Evolutionary conservation across 2,888 invertebrate genomes (phyloP).

Genomic region (Dynastes grantii): DNA sequence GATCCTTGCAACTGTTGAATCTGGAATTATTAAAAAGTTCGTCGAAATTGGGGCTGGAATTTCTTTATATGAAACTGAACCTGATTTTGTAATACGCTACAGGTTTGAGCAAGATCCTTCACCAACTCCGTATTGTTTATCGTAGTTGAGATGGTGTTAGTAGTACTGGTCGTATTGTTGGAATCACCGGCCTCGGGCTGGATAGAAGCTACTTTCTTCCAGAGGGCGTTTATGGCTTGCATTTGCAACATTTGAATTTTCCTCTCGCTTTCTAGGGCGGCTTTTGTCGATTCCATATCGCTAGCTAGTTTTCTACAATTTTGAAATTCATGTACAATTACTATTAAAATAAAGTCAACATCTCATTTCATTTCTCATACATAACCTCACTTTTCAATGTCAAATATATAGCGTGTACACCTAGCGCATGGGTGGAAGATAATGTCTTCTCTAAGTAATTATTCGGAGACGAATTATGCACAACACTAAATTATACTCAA

Average conservation of each 20-base stretch:
- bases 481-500: no score
- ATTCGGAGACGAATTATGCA: no score
- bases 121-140: conserved; percentile 77
- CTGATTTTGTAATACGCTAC: conserved; percentile 82
- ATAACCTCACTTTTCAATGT: no score
- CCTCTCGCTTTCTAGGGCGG: conserved; percentile 87
- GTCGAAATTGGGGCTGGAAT: not conserved
- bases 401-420: no score
- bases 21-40: conserved; percentile 66
- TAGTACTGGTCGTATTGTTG: not conserved
- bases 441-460: no score
- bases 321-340: not conserved
- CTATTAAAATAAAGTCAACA: no score
- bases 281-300: conserved; percentile 90
- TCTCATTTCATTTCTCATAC: no score
- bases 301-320: conserved; percentile 80
- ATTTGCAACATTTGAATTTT: conserved; percentile 90
- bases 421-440: no score
- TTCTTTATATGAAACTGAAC: conserved; percentile 61
- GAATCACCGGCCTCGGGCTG: conserved; percentile 69
- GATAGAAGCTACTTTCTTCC: conserved; percentile 88
- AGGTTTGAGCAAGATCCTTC: conserved; percentile 83
- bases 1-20: conserved; percentile 86
- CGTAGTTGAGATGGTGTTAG: conserved; percentile 5
- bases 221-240: conserved; percentile 91